A percentile compares a stretch with the other conserved stretches of the same genome.
Conservation (phyloP, 2,888 invertebrate species). For the Perizoma affinitatum region DNA sequence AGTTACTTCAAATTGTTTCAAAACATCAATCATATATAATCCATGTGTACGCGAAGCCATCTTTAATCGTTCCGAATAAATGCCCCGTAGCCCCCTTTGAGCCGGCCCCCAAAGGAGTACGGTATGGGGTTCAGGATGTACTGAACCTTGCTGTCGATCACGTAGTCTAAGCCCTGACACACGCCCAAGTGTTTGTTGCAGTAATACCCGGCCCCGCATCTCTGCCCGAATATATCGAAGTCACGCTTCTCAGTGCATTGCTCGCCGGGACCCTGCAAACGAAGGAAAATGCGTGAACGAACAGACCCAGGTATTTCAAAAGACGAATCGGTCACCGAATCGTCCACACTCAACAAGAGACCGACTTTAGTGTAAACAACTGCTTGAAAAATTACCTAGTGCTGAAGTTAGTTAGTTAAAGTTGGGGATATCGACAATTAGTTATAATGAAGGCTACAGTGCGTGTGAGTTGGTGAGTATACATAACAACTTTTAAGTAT, state of each 20-base stretch:
- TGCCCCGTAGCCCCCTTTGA: slow-evolving; percentile 13
- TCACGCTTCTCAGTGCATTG: slow-evolving; percentile 70
- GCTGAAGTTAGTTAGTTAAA: no score
- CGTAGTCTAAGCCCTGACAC: slow-evolving; percentile 61
- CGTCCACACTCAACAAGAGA: no score
- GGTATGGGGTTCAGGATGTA: slow-evolving; percentile 52
- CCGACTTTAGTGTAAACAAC: no score
- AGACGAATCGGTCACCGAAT: no score
- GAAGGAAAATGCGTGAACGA: background rate
- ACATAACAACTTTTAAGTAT: no score
- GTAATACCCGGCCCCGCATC: slow-evolving; percentile 66
- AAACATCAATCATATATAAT: no score
- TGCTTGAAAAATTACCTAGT: no score
- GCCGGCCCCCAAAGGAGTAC: slow-evolving; percentile 41
- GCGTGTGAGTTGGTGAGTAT: no score
- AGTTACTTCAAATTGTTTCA: no score
- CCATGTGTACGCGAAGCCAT: background rate
- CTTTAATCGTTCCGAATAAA: slow-evolving; percentile 27
- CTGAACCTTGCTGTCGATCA: slow-evolving; percentile 52
- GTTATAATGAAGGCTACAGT: no score
- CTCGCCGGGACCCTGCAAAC: slow-evolving; percentile 63
- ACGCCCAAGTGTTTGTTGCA: slow-evolving; percentile 61
- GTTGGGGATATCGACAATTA: no score
- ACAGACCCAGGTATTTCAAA: background rate
- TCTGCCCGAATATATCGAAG: slow-evolving; percentile 62